Evolutionary conservation across 1,140 invertebrate species (phyloP).

Genomic region (Pararge aegeria): DNA sequence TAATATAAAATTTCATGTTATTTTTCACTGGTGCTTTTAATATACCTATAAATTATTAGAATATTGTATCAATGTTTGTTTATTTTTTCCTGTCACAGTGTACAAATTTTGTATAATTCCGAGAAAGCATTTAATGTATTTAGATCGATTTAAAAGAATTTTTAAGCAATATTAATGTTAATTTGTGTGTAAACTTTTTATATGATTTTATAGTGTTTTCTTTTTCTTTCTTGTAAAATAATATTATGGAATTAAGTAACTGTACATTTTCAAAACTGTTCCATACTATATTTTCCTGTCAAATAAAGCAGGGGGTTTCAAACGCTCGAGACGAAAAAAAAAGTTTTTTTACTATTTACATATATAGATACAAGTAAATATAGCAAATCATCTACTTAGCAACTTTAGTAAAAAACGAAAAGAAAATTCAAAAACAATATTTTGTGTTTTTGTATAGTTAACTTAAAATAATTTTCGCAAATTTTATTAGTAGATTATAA

Average conservation of each 20-base stretch:
- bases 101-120: conserved; percentile 49
- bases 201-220: conserved; percentile 32
- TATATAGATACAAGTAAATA: no score
- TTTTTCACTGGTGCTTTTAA: conserved; percentile 40
- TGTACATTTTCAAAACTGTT: not conserved
- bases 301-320: no score
- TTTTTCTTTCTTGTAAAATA: conserved; percentile 18
- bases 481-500: no score
- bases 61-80: not conserved
- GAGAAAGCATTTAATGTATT: conserved; percentile 50
- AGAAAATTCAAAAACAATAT: no score
- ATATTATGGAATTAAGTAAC: conserved; percentile 18
- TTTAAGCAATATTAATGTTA: conserved; percentile 33
- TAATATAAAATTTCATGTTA: conserved; percentile 11
- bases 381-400: no score
- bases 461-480: no score
- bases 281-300: not conserved
- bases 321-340: no score
- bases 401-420: no score
- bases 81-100: conserved; percentile 29
- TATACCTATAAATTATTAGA: conserved; percentile 14
- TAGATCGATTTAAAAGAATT: conserved; percentile 20
- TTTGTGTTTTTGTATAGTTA: no score
- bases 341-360: not conserved
- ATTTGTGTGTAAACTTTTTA: conserved; percentile 37